Evolutionary conservation across 2,888 invertebrate genomes (phyloP).

Genomic region (Pollenia amentaria): DNA sequence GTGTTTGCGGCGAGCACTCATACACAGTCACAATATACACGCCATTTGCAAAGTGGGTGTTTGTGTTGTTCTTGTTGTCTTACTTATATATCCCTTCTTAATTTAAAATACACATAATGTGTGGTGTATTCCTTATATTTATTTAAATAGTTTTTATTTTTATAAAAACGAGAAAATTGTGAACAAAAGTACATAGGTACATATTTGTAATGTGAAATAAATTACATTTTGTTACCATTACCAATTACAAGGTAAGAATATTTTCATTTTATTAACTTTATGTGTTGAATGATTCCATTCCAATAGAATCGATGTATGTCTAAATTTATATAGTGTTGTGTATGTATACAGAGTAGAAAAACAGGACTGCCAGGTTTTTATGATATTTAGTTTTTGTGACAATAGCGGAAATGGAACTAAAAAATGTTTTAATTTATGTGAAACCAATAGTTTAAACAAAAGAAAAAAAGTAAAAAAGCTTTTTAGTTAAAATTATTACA

Average conservation of each 20-base stretch:
- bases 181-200: background rate
- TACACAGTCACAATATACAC: conserved; percentile 57
- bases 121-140: conserved; percentile 53
- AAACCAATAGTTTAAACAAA: too few relatives aligned
- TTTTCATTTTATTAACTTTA: background rate
- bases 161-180: background rate
- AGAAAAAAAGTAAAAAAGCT: too few relatives aligned
- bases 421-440: background rate
- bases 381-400: background rate
- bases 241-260: conserved; percentile 34
- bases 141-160: conserved; percentile 30
- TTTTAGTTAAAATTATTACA: too few relatives aligned
- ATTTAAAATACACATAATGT: conserved; percentile 45
- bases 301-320: conserved; percentile 58
- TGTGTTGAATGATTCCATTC: conserved; percentile 54
- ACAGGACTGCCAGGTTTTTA: conserved; percentile 45
- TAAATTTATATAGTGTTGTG: conserved; percentile 65
- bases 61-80: conserved; percentile 55
- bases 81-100: conserved; percentile 53
- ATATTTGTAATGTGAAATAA: conserved; percentile 1
- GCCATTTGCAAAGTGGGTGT: conserved; percentile 74
- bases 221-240: background rate
- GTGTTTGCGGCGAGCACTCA: conserved; percentile 61
- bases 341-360: conserved; percentile 63
- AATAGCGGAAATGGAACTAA: conserved; percentile 40